A percentile compares a stretch with the other conserved stretches of the same genome.
These are phyloP conservation scores for Ia io DNA, from an alignment of 2,113 vertebrate species.

Conservation along the genomic window DNA sequence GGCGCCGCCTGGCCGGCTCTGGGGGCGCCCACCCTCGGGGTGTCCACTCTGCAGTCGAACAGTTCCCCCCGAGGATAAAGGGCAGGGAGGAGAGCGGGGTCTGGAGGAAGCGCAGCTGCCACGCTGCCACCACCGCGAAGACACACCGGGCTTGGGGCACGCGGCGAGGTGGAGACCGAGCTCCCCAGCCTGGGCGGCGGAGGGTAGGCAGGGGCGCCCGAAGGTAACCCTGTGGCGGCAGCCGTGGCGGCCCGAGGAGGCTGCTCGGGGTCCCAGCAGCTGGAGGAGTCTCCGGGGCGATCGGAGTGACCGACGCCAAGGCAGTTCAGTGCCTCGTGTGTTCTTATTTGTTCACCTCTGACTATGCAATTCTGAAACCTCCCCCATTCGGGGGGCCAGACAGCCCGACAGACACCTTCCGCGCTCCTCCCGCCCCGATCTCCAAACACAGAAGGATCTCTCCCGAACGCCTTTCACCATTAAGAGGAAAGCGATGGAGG, in stretches of 20 bases:
- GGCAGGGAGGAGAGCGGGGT: constrained; percentile 13
- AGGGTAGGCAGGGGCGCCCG: constrained; percentile 49
- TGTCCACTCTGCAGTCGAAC: not conserved
- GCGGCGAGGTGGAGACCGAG: constrained; percentile 47
- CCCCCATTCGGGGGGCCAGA: constrained; percentile 72
- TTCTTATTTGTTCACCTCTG: constrained; percentile 73
- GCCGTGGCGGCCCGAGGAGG: constrained; percentile 32
- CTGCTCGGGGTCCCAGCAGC: constrained; percentile 17
- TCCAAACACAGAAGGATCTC: constrained; percentile 61
- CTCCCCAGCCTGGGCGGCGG: constrained; percentile 38
- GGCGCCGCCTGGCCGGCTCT: constrained; percentile 31
- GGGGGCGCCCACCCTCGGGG: constrained; percentile 48
- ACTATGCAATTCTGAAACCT: constrained; percentile 85
- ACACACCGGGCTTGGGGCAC: constrained; percentile 38
- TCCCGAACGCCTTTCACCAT: constrained; percentile 82
- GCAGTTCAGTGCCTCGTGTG: constrained; percentile 58
- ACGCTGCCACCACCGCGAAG: constrained; percentile 11
- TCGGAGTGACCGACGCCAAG: constrained; percentile 45
- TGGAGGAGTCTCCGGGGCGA: constrained; percentile 36
- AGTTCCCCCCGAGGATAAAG: constrained; percentile 40
- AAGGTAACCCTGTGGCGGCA: constrained; percentile 35
- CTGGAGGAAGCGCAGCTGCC: constrained; percentile 30
- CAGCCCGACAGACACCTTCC: constrained; percentile 71
- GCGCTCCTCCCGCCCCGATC: constrained; percentile 58
- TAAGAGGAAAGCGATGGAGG: constrained; percentile 95